Conservation (phyloP, 1,140 invertebrate genomes). For the Cyclina sinensis region DNA sequence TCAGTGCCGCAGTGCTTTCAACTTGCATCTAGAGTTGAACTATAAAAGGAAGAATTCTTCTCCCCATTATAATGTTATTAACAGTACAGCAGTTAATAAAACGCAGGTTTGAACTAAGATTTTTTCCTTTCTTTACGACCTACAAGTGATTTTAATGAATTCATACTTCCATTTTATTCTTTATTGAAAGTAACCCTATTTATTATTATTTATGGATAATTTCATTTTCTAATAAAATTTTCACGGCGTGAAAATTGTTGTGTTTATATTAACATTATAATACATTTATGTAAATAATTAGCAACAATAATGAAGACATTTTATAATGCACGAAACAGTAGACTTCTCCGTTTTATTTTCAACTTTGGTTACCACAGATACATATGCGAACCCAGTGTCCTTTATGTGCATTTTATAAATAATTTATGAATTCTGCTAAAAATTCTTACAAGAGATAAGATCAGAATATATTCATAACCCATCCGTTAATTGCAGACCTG, state of each 20-base stretch:
- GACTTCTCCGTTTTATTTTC: background rate
- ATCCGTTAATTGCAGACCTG: conserved; percentile 10
- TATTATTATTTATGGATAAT: conserved; percentile 22
- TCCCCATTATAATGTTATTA: too few species aligned
- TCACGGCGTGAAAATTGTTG: background rate
- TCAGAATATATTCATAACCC: conserved; percentile 33
- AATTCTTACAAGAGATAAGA: background rate
- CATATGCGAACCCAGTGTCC: background rate
- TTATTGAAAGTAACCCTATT: conserved; percentile 30
- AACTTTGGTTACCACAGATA: background rate
- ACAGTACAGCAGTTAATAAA: too few species aligned
- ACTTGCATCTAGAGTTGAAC: too few species aligned
- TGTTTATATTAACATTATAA: conserved; percentile 19
- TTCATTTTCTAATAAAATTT: conserved; percentile 27
- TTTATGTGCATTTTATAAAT: conserved; percentile 41
- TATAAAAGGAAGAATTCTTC: too few species aligned
- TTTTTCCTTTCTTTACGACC: background rate
- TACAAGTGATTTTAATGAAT: background rate
- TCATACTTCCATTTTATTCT: conserved; percentile 2
- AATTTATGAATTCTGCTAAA: conserved; percentile 41
- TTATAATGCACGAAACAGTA: background rate
- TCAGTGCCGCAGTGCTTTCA: too few species aligned
- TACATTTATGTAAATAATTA: background rate
- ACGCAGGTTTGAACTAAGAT: too few species aligned
- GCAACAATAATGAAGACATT: conserved; percentile 4